Base-by-base conservation (phyloP, 2,888 invertebrate genomes). In the Drosophila eohydei region DNA sequence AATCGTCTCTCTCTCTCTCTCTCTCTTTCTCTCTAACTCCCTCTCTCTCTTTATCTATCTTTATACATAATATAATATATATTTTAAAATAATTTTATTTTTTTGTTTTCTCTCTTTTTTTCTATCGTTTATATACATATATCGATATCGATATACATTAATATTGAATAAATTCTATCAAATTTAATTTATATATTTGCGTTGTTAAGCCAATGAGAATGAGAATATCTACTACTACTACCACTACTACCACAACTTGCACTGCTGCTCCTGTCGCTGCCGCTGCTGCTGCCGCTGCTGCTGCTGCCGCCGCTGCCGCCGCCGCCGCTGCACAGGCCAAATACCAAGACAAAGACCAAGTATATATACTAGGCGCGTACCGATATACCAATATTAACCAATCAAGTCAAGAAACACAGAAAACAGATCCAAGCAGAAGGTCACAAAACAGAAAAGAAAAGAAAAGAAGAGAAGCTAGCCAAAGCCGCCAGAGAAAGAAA, bases 161-260 rank as follows among this genome's bases (percentile, higher is more conserved):
- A 88, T 81, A 79, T 79, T 83, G 76, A 88, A 77, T 38, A 82
- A 81, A 81, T 79, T 84, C 84, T 83, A 84, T 87, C 83, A 78
- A 87, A 78, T 88, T 83, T 88, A 83, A 91, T 88, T 88, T 88
- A 81, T 87, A 90, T 85, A 92, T 91, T 91, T 91, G 91, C 91
- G 87, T 88, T 90, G 90, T 90, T 90, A 90, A 91, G 91, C 91
- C 91, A 90, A 91, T 91, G 91, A 91, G 92, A 91, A 89, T 91
- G 91, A 92, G 92, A 92, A 90, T 91, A 91, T 91, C 92, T 91
- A 90, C 92, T 92, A 92, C 91, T 83, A 91, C 90, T 87, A 83
- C 85, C 74, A 83, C 86, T 74, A 89, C 80, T 78, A 85, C 90
- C 71, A 90, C 83, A 79, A 81, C 82, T 84, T 89, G 90, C 89